Base-by-base conservation (phyloP, 2,888 invertebrate genomes). In the Tachina lurida region DNA sequence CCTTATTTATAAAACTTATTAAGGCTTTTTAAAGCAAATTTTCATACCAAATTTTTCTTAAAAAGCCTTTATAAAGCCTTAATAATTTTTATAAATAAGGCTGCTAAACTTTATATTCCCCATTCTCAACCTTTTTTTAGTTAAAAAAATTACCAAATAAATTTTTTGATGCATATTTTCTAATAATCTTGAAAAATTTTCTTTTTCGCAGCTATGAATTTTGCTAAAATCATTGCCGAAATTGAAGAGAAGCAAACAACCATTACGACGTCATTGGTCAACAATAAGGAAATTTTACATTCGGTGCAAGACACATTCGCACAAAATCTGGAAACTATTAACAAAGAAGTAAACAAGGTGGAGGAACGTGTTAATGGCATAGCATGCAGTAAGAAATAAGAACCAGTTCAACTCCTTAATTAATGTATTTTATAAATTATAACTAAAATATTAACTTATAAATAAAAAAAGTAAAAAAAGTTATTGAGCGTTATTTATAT, bases 291-390 rank as follows among this genome's bases (percentile, higher is more conserved):
- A 41, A 90, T 97, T 7, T 92, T 97, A 15, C 95, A 96, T 90
- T 96, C 96, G 0, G 96, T 97, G 0, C 96, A 97, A 89, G 96
- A 96, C 89, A 96, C 96, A 79, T 96, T 97, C 90, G 95, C 96
- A 0, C 94, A 95, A 88, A 97, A 97, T 91, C 93, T 97, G 62
- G 96, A 96, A 90, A 95, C 95, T 84, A 95, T 97, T 22, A 95
- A 96, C 88, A 95, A 95, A 88, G 96, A 97, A 89, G 95, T 97
- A 84, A 93, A 94, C 87, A 95, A 95, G 87, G 93, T 97, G n/a
- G 96, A 97, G 88, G 94, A 95, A 52, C 94, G 96, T 89, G 95
- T 97, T 87, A 93, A 94, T 70, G 95, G 95, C 87, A 88, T 93
- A 58, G 84, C 89, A 87, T 89, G 22, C 89, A 91, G 83, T 90